A percentile compares a stretch with the other conserved stretches of the same genome.
Evolutionary conservation across 2,797 vertebrate genomes (phyloP).

Genomic region (Sebastes steindachneri): DNA sequence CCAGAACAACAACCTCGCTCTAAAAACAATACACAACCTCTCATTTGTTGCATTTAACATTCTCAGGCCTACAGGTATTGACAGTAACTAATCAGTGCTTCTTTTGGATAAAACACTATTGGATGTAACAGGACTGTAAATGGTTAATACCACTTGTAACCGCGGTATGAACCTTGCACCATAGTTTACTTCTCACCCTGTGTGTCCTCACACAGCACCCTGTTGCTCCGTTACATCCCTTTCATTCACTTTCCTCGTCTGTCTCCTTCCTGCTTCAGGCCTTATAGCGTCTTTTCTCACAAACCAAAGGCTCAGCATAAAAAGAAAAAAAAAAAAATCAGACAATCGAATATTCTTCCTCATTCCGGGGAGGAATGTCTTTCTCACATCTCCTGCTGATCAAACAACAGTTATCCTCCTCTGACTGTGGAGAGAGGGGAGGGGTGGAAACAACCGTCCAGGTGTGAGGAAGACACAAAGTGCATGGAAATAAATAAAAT

Average conservation of each 20-base stretch:
- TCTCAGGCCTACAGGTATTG: slow-evolving; percentile 14
- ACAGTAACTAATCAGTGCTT: neutral
- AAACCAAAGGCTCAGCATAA: slow-evolving; percentile 34
- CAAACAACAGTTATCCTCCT: slow-evolving; percentile 50
- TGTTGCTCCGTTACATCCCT: slow-evolving; percentile 39
- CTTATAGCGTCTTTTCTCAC: slow-evolving; percentile 23
- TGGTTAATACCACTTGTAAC: slow-evolving; percentile 64
- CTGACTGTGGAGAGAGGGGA: neutral
- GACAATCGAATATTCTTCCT: slow-evolving; percentile 56
- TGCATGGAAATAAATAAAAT: slow-evolving; percentile 11
- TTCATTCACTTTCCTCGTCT: slow-evolving; percentile 24
- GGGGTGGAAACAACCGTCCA: neutral
- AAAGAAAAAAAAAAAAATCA: slow-evolving; percentile 39
- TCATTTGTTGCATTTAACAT: slow-evolving; percentile 22
- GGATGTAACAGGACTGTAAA: slow-evolving; percentile 59
- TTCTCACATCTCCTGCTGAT: slow-evolving; percentile 62
- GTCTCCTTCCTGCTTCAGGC: slow-evolving; percentile 27
- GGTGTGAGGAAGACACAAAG: slow-evolving; percentile 26
- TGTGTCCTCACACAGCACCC: slow-evolving; percentile 29
- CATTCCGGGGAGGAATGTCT: slow-evolving; percentile 62
- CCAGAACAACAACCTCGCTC: slow-evolving; percentile 67
- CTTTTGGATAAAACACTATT: neutral
- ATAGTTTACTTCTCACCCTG: slow-evolving; percentile 26
- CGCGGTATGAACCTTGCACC: slow-evolving; percentile 57
- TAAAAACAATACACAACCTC: slow-evolving; percentile 52